These are phyloP conservation scores for Nomada ruficornis DNA, from an alignment of 2,888 invertebrate genomes.

Conservation along the genomic window DNA sequence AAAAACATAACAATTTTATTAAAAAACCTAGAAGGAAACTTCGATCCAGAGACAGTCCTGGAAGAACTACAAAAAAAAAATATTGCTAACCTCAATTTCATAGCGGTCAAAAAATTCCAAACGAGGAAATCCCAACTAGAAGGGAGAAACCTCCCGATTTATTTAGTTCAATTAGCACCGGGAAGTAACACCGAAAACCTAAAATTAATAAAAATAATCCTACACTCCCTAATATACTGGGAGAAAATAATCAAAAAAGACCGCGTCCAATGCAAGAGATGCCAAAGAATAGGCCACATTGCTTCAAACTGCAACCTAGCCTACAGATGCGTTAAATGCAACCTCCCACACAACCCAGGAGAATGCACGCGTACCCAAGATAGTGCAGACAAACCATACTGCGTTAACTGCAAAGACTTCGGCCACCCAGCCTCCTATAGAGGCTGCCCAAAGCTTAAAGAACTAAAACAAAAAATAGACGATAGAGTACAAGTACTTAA, in stretches of 20 bases:
- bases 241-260: not conserved
- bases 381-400: too few relatives aligned
- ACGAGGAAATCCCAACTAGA: not conserved
- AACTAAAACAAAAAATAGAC: not conserved
- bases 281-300: too few relatives aligned
- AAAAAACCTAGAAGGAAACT: conserved; percentile 1
- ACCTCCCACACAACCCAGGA: too few relatives aligned
- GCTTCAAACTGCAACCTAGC: too few relatives aligned
- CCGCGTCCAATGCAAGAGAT: too few relatives aligned
- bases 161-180: not conserved
- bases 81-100: not conserved
- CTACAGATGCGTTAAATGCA: too few relatives aligned
- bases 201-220: not conserved
- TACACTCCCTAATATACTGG: not conserved
- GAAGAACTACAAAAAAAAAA: not conserved
- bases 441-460: not conserved
- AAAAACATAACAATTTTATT: not conserved
- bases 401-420: not conserved
- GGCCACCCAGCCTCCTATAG: not conserved
- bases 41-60: not conserved
- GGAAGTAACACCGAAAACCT: not conserved
- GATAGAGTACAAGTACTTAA: not conserved
- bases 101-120: not conserved
- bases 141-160: not conserved
- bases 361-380: too few relatives aligned